Evolutionary conservation across 1,140 invertebrate genomes (phyloP).

Genomic region (Oryzaephilus surinamensis): DNA sequence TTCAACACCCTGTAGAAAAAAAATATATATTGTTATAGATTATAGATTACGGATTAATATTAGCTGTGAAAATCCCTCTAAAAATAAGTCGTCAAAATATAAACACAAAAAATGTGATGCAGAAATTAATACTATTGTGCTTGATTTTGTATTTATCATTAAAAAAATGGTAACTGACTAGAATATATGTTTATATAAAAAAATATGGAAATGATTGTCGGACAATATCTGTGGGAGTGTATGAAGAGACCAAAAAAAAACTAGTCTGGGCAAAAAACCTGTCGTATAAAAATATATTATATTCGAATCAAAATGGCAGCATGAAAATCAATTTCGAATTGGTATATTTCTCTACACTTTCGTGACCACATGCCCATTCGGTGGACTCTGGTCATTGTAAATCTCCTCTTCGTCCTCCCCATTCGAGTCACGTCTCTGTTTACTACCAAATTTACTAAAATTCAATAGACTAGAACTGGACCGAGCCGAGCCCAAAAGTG

Average conservation of each 20-base stretch:
- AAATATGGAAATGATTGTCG: not conserved
- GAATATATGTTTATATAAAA: not conserved
- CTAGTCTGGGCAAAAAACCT: no score
- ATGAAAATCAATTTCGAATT: no score
- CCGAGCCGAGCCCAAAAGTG: slow-evolving; percentile 21
- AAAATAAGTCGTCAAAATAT: no score
- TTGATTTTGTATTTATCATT: not conserved
- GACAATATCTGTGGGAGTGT: not conserved
- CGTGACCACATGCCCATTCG: slow-evolving; percentile 13
- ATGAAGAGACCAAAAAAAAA: no score
- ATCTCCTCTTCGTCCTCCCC: slow-evolving; percentile 17
- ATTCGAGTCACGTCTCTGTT: slow-evolving; percentile 15
- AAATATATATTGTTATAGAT: not conserved
- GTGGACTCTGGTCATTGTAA: slow-evolving; percentile 11
- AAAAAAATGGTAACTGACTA: not conserved
- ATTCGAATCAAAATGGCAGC: not conserved
- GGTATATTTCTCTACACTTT: slow-evolving; percentile 5
- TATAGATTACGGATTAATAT: not conserved
- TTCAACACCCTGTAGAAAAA: no score
- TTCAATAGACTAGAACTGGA: slow-evolving; percentile 19
- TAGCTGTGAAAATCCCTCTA: no score
- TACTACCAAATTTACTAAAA: slow-evolving; percentile 18
- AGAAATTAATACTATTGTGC: not conserved
- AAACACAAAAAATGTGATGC: no score
- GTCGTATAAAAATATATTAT: slow-evolving; percentile 1